Base-by-base conservation (phyloP, 37 sponge, comb jelly and placozoan genomes). In the Halichondria panicea region DNA sequence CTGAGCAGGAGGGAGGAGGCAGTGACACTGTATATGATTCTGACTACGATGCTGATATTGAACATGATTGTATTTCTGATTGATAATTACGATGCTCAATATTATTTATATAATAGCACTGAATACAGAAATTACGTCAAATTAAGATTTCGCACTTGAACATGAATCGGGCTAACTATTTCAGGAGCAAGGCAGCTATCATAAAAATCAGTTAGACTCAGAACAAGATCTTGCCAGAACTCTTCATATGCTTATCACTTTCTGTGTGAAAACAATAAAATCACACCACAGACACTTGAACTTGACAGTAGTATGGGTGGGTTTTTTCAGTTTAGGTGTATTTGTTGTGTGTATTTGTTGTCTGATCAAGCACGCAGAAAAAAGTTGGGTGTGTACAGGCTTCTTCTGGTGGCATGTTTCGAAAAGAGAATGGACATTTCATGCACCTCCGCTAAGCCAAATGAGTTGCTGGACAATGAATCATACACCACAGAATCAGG, bases 401-500 rank as follows among this genome's bases (percentile, higher is more conserved):
- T 38, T 46, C 45, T 43, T 56, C 61, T 35, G 61, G 66, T 4
- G 55, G 37, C 25, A 48, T 3, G 31, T 77, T 21, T 25, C 34
- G 66, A 30, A 48, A 77, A 36, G 63, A 65, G 66, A 48, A 77
- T 22, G 77, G 37, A 45, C 77, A 64, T 48, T 77, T 77, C 55
- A 77, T 77, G n/a, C n/a, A n/a, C n/a, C 39, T 77, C 66, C 6
- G 32, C 4, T 32, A 84, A 84, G 2, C 87, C 87, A 70, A 74
- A 87, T 50, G 71, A 72, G 2, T 80, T 48, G 21, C 53, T 21
- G 46, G 41, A 7, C 37, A 50, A 75, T 30, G 81, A 81, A 55
- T 87, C 81, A 80, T 81, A 76, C 1, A 87, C 81, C 18, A 31
- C 39, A n/a, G 81, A 71, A 87, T 87, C 88, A 78, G 88, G 81